Percentiles rank a stretch among this genome's conserved stretches.
Evolutionary conservation across 2,113 vertebrate species (phyloP).

Genomic region (Charadrius vociferus): DNA sequence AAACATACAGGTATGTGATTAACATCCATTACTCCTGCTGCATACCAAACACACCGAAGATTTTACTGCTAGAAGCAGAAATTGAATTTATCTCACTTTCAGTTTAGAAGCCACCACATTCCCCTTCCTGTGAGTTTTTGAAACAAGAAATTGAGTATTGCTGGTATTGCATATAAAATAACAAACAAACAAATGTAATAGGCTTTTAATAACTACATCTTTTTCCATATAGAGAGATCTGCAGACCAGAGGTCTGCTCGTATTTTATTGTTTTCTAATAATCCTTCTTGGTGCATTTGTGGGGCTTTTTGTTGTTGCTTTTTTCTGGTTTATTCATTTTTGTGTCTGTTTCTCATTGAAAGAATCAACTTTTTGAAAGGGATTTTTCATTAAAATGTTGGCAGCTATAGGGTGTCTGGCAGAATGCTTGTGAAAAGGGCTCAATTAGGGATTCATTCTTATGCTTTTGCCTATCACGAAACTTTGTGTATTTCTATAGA

Average conservation of each 20-base stretch:
- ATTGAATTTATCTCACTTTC: too few species aligned
- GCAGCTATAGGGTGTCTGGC: background rate
- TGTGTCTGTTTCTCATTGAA: background rate
- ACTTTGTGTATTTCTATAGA: background rate
- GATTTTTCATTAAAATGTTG: background rate
- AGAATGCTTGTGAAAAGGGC: background rate
- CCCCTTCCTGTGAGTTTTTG: background rate
- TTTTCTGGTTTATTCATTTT: background rate
- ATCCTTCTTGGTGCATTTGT: background rate
- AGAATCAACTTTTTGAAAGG: background rate
- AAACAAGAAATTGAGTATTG: background rate
- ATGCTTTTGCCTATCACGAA: background rate
- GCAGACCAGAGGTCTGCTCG: background rate
- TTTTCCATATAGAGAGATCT: background rate
- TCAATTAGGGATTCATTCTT: background rate
- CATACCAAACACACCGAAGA: too few species aligned
- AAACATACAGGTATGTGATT: background rate
- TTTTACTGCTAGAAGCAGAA: too few species aligned
- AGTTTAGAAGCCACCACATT: too few species aligned
- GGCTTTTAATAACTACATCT: background rate
- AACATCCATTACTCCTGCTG: background rate
- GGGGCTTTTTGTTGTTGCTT: background rate
- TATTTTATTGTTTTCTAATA: background rate
- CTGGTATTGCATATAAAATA: background rate
- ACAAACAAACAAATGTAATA: background rate